Conservation (phyloP, 2,113 vertebrate genomes). For the Charadrius vociferus region DNA sequence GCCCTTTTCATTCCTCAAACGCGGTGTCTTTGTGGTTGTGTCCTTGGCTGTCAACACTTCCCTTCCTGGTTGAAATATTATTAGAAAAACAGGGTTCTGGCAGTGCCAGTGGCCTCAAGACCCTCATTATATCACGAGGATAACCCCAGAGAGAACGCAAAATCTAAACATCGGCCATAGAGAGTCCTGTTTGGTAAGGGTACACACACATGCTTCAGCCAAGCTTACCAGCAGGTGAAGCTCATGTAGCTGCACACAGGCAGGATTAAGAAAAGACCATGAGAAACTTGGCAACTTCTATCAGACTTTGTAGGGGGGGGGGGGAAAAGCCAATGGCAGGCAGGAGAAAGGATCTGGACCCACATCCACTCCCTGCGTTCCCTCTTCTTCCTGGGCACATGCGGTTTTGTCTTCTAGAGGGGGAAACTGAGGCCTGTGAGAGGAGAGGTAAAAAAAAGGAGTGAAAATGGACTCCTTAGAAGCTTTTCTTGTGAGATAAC, state of each 20-base stretch:
- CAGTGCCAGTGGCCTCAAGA: background rate
- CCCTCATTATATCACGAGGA: background rate
- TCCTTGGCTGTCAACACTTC: background rate
- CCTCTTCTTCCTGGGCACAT: background rate
- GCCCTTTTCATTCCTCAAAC: background rate
- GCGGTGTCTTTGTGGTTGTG: background rate
- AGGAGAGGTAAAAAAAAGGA: background rate
- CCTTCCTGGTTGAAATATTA: background rate
- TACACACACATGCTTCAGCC: background rate
- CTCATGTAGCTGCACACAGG: background rate
- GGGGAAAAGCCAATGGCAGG: rapidly evolving
- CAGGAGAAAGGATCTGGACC: background rate
- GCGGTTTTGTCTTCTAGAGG: background rate
- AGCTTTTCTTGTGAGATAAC: background rate
- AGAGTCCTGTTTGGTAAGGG: background rate
- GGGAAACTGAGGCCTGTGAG: background rate
- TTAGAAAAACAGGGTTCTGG: background rate
- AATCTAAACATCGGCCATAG: background rate
- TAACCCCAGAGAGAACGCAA: background rate
- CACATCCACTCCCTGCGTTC: background rate
- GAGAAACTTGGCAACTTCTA: background rate
- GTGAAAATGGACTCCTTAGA: background rate
- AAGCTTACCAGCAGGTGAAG: background rate
- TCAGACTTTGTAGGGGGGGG: background rate
- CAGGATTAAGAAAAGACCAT: background rate